phyloP scores from a whole-genome alignment of 2,797 vertebrate species.

The Thamnophis elegans region DNA sequence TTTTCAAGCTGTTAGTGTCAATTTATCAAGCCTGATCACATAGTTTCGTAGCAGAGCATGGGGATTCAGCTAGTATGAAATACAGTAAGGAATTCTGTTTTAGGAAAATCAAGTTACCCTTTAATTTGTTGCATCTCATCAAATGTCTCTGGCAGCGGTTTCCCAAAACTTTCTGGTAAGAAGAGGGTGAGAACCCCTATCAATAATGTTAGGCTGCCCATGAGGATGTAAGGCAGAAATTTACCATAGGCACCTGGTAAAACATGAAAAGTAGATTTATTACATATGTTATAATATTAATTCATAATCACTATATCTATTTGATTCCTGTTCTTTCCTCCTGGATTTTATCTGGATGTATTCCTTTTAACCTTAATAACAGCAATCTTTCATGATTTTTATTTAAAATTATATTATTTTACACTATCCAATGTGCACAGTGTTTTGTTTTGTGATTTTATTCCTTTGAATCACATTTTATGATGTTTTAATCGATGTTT shows the following conservation, averaged over 20 bases:
- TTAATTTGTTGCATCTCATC: conserved; percentile 83
- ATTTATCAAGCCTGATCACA: too few species aligned
- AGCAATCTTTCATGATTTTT: neutral
- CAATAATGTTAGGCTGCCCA: conserved; percentile 82
- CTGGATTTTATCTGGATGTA: neutral
- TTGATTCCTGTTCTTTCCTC: neutral
- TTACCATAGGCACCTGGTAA: conserved; percentile 79
- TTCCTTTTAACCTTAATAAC: neutral
- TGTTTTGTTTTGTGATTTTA: neutral
- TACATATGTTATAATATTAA: fast-evolving
- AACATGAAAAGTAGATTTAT: neutral
- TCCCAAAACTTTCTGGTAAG: conserved; percentile 85
- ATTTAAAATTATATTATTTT: neutral
- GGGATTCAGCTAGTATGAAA: too few species aligned
- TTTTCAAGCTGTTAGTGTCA: too few species aligned
- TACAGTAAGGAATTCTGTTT: neutral
- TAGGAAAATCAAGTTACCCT: conserved; percentile 71
- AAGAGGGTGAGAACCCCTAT: conserved; percentile 85
- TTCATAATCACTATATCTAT: neutral
- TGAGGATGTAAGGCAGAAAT: conserved; percentile 85
- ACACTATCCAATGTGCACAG: neutral
- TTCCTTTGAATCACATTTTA: neutral
- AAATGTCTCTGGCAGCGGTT: conserved; percentile 84
- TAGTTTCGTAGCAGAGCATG: too few species aligned
- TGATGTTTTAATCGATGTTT: neutral